A percentile compares a stretch with the other conserved stretches of the same genome.
Evolutionary conservation across 2,797 vertebrate genomes (phyloP).

Genomic region (Podarcis siculus): DNA sequence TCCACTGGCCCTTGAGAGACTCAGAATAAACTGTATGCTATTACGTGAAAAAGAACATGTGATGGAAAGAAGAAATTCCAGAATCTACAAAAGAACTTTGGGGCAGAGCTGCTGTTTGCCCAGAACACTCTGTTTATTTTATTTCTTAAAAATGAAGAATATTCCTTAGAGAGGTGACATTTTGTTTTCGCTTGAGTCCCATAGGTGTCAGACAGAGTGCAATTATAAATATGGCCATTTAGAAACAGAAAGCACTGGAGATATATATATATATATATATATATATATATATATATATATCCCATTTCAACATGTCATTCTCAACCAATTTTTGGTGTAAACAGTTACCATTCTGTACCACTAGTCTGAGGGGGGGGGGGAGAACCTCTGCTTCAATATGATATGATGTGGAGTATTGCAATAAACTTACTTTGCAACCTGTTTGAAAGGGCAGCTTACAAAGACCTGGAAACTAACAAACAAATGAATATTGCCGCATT

Average conservation of each 20-base stretch:
- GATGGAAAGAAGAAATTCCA: slow-evolving; percentile 65
- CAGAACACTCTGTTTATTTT: slow-evolving; percentile 69
- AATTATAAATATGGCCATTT: slow-evolving; percentile 71
- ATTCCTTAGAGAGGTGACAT: slow-evolving; percentile 68
- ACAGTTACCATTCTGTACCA: slow-evolving; percentile 69
- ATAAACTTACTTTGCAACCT: slow-evolving; percentile 45
- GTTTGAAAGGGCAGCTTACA: neutral
- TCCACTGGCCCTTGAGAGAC: slow-evolving; percentile 28
- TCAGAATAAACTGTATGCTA: slow-evolving; percentile 36
- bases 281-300: slow-evolving; percentile 57
- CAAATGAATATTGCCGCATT: neutral
- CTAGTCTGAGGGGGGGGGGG: slow-evolving; percentile 58
- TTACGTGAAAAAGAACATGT: slow-evolving; percentile 55
- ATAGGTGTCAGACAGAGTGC: slow-evolving; percentile 70
- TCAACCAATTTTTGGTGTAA: slow-evolving; percentile 70
- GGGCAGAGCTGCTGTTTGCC: slow-evolving; percentile 64
- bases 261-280: slow-evolving; percentile 63
- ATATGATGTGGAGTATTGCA: slow-evolving; percentile 63
- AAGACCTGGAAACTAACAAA: neutral
- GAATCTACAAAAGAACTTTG: slow-evolving; percentile 53
- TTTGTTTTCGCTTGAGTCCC: slow-evolving; percentile 70
- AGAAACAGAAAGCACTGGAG: slow-evolving; percentile 56
- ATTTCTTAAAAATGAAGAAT: slow-evolving; percentile 66
- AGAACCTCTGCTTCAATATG: slow-evolving; percentile 55
- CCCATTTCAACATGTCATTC: slow-evolving; percentile 72